Evolutionary conservation across 2,888 invertebrate species (phyloP).

Genomic region (Tiphia femorata): DNA sequence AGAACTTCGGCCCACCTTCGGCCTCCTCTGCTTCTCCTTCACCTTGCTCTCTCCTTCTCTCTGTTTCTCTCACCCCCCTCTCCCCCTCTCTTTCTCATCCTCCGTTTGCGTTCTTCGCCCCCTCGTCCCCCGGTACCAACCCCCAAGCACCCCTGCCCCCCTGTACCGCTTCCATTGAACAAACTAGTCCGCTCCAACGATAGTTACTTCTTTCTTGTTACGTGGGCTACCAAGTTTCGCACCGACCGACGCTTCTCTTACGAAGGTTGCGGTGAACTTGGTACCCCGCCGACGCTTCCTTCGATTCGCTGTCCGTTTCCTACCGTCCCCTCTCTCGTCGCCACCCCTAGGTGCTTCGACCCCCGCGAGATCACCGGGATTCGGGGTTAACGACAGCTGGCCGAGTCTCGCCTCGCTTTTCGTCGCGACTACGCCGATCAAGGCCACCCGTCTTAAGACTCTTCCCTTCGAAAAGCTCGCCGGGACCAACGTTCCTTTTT

Average conservation of each 20-base stretch:
- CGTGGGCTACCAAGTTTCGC: conserved; percentile 62
- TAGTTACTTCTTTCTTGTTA: conserved; percentile 68
- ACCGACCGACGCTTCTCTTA: conserved; percentile 54
- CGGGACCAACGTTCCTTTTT: background rate
- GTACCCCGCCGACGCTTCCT: conserved; percentile 25
- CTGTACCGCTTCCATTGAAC: conserved; percentile 59
- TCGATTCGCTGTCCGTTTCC: conserved; percentile 32
- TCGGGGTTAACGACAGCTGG: conserved; percentile 45
- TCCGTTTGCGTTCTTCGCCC: background rate
- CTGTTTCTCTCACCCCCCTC: conserved; percentile 23
- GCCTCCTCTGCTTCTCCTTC: conserved; percentile 23
- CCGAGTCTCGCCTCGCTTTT: conserved; percentile 38
- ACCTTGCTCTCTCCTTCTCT: conserved; percentile 15
- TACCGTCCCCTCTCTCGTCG: background rate
- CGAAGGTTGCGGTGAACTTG: conserved; percentile 65
- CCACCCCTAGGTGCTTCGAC: conserved; percentile 7
- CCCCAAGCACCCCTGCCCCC: conserved; percentile 18
- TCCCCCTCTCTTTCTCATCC: conserved; percentile 19
- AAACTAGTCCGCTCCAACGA: conserved; percentile 64
- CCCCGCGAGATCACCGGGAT: conserved; percentile 42
- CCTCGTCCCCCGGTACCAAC: background rate
- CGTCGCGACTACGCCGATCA: conserved; percentile 32
- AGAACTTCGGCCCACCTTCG: conserved; percentile 63
- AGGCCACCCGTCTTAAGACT: conserved; percentile 38
- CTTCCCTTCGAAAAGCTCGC: conserved; percentile 1